Percentiles rank a stretch among this genome's conserved stretches.
Evolutionary conservation across 2,113 vertebrate genomes (phyloP).

Genomic region (Atherinomorus stipes): DNA sequence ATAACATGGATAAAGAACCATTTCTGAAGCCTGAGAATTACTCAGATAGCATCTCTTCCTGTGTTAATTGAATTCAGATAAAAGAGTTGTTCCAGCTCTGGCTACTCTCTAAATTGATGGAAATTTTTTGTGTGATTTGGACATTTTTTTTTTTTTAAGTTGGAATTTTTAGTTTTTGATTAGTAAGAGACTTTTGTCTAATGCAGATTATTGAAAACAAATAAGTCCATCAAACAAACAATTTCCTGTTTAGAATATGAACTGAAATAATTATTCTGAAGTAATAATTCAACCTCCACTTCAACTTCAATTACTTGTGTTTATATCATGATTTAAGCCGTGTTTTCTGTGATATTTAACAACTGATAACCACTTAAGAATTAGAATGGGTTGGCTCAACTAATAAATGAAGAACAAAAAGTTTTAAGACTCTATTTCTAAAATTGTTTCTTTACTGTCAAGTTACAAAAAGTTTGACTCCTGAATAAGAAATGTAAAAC

Average conservation of each 20-base stretch:
- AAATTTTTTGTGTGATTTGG: slow-evolving; percentile 22
- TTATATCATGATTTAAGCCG: too few species aligned
- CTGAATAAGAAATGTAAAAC: too few species aligned
- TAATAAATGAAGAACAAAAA: too few species aligned
- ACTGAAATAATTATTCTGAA: neutral
- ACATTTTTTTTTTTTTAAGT: slow-evolving; percentile 24
- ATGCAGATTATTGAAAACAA: neutral
- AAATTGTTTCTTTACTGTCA: too few species aligned
- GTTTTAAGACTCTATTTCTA: too few species aligned
- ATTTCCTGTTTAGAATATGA: neutral
- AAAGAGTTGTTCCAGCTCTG: slow-evolving; percentile 27
- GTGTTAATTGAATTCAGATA: slow-evolving; percentile 70
- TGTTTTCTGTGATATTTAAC: too few species aligned
- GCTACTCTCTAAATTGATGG: slow-evolving; percentile 43
- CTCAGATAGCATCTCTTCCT: slow-evolving; percentile 78
- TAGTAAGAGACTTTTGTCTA: neutral
- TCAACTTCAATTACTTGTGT: too few species aligned
- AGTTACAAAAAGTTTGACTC: too few species aligned
- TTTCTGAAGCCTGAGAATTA: slow-evolving; percentile 70
- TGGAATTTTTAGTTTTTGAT: slow-evolving; percentile 26
- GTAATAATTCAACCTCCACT: too few species aligned
- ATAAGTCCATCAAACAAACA: neutral
- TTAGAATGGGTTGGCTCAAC: too few species aligned
- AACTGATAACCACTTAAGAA: too few species aligned
- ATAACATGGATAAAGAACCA: slow-evolving; percentile 70